Conservation (phyloP, 2,113 vertebrate genomes). For the Bubo blakistoni region DNA sequence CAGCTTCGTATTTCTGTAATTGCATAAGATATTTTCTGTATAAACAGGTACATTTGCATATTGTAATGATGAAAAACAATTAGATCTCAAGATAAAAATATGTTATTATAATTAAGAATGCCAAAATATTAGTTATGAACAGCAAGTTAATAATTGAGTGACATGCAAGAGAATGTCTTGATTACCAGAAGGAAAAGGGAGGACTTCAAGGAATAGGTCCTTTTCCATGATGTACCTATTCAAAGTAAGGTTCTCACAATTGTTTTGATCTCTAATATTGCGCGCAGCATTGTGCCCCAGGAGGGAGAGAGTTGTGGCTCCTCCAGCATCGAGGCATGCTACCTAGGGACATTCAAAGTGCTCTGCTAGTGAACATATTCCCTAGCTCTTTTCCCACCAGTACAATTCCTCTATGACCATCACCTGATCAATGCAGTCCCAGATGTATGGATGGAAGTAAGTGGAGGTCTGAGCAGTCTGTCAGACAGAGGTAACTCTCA, state of each 20-base stretch:
- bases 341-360: neutral
- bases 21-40: neutral
- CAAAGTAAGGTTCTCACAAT: neutral
- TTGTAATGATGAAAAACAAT: neutral
- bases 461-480: neutral
- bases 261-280: neutral
- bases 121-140: neutral
- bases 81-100: neutral
- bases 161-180: neutral
- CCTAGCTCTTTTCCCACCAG: neutral
- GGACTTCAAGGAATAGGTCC: neutral
- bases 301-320: neutral
- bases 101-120: neutral
- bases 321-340: neutral
- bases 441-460: neutral
- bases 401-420: neutral
- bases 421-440: too few relatives aligned
- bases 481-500: neutral
- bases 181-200: neutral
- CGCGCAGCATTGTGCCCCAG: accelerated
- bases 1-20: neutral
- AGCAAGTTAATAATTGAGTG: neutral
- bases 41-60: neutral
- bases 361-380: neutral
- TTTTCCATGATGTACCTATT: neutral